phyloP scores from a whole-genome alignment of 2,888 invertebrate genomes.

The Meandrusa payeni region DNA sequence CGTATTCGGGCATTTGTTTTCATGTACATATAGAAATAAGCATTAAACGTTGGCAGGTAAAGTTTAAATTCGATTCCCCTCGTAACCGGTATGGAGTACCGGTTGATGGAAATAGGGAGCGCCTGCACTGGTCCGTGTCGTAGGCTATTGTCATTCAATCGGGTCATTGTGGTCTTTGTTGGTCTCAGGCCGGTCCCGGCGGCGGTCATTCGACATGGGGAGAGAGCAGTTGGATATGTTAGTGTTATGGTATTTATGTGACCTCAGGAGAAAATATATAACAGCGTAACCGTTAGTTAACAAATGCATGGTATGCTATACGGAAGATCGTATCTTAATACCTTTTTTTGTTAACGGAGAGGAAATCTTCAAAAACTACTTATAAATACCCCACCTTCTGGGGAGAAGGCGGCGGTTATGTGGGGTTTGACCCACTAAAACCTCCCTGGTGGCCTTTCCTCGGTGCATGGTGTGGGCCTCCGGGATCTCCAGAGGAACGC shows the following conservation, averaged over 20 bases:
- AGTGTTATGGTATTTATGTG: slow-evolving; percentile 14
- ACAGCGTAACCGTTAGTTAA: too few species aligned
- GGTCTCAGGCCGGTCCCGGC: slow-evolving; percentile 36
- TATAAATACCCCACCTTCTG: too few species aligned
- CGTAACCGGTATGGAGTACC: slow-evolving; percentile 16
- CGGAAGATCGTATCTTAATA: too few species aligned
- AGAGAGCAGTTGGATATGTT: slow-evolving; percentile 39
- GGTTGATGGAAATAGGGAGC: slow-evolving; percentile 30
- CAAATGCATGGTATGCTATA: too few species aligned
- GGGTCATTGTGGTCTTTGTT: slow-evolving; percentile 63
- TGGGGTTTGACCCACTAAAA: too few species aligned
- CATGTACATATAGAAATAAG: not conserved
- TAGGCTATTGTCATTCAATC: slow-evolving; percentile 71
- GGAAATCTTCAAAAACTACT: too few species aligned
- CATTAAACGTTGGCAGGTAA: slow-evolving; percentile 17
- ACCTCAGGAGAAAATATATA: too few species aligned
- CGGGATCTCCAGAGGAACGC: too few species aligned
- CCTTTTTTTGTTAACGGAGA: too few species aligned
- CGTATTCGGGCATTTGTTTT: not conserved
- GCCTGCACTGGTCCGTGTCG: slow-evolving; percentile 57
- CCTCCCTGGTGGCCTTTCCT: too few species aligned
- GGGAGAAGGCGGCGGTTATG: too few species aligned
- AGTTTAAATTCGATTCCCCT: slow-evolving; percentile 1
- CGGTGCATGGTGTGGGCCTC: too few species aligned
- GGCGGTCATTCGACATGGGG: slow-evolving; percentile 51